Evolutionary conservation across 1,140 invertebrate species (phyloP).

Genomic region (Uloborus diversus): DNA sequence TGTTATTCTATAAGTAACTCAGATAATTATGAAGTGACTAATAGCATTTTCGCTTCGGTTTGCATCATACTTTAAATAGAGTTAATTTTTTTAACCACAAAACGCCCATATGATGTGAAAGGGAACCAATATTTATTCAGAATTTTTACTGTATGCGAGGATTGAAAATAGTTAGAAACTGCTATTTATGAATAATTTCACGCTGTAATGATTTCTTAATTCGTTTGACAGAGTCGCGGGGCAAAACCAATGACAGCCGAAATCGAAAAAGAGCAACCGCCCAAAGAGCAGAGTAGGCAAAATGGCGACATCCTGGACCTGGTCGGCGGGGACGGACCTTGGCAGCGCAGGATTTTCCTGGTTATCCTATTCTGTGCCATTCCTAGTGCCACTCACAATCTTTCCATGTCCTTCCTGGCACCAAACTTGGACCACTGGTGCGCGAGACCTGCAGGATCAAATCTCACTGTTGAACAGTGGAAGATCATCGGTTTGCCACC

Average conservation of each 20-base stretch:
- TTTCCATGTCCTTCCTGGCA: conserved; percentile 41
- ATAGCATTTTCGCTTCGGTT: no score
- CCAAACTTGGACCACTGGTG: conserved; percentile 48
- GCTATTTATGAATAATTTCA: no score
- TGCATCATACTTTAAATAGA: no score
- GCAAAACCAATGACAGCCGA: conserved; percentile 15
- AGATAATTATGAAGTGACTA: no score
- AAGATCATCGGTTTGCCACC: background rate
- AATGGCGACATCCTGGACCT: conserved; percentile 16
- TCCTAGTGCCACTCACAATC: conserved; percentile 26
- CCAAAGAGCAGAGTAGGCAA: background rate
- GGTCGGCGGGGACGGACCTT: conserved; percentile 13
- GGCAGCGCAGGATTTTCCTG: conserved; percentile 32
- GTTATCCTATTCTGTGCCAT: conserved; percentile 23
- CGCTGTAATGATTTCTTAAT: background rate
- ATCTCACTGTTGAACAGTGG: conserved; percentile 26
- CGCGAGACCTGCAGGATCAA: conserved; percentile 6
- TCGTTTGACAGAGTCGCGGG: background rate
- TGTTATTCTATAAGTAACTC: no score
- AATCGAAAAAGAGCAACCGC: conserved; percentile 18
- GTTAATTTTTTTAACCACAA: no score
- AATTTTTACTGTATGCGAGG: no score
- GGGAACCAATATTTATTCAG: no score
- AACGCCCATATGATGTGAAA: no score
- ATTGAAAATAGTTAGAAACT: no score